Percentiles rank a stretch among this genome's conserved stretches.
Evolutionary conservation across 2,113 vertebrate species (phyloP).

Genomic region (Meriones unguiculatus): DNA sequence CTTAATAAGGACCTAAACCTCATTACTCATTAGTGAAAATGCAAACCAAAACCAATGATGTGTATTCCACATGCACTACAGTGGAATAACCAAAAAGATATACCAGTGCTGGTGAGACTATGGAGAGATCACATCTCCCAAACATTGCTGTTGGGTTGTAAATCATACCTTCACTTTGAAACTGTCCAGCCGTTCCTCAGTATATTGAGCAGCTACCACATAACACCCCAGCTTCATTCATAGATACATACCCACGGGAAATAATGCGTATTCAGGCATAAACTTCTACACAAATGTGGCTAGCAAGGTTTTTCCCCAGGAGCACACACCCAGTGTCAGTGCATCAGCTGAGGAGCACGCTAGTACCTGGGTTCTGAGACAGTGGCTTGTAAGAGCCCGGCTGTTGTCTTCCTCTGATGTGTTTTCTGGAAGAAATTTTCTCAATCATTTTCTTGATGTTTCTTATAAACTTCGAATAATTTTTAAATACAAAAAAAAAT

Average conservation of each 20-base stretch:
- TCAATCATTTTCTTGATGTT: background rate
- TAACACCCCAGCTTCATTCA: background rate
- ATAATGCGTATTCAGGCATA: background rate
- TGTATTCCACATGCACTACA: background rate
- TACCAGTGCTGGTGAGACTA: background rate
- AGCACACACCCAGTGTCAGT: background rate
- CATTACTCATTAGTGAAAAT: constrained; percentile 27
- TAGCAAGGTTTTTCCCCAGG: background rate
- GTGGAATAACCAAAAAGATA: background rate
- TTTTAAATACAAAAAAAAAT: constrained; percentile 29
- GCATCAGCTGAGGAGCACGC: background rate
- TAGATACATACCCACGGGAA: background rate
- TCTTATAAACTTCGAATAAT: constrained; percentile 27
- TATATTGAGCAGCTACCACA: background rate
- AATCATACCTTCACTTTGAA: background rate
- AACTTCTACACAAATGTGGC: background rate
- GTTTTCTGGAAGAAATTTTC: background rate
- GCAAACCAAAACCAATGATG: background rate
- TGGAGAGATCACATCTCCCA: background rate
- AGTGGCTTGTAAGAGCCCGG: background rate
- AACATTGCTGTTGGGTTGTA: background rate
- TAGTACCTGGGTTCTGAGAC: background rate
- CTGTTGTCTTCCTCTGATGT: background rate
- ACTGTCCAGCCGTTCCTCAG: background rate
- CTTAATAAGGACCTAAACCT: background rate